Evolutionary conservation across 2,888 invertebrate species (phyloP).

Genomic region (Zygothrica quintamaculata): DNA sequence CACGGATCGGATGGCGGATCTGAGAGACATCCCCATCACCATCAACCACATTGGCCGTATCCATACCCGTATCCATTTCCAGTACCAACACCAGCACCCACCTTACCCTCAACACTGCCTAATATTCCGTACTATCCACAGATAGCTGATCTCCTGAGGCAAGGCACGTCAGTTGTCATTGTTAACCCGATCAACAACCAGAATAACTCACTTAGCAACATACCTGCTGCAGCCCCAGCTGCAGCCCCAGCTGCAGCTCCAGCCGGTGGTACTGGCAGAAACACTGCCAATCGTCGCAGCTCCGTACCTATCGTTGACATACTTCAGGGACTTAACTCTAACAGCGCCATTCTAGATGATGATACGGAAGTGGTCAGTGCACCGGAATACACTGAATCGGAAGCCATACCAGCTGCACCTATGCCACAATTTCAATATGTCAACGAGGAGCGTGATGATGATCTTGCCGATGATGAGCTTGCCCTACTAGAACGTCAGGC

Average conservation of each 20-base stretch:
- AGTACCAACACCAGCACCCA: conserved; percentile 15
- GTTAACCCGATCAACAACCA: conserved; percentile 57
- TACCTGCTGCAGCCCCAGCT: neutral
- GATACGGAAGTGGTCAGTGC: conserved; percentile 44
- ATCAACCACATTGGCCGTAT: conserved; percentile 26
- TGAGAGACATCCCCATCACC: conserved; percentile 34
- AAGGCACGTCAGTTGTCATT: conserved; percentile 34
- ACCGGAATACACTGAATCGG: conserved; percentile 11
- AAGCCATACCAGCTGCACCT: neutral
- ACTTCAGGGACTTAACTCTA: conserved; percentile 28
- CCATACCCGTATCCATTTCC: neutral
- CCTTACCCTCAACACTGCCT: conserved; percentile 12
- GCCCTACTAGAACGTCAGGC: conserved; percentile 58
- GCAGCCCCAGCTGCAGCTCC: neutral
- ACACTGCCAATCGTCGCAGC: conserved; percentile 7
- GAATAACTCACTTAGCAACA: conserved; percentile 9
- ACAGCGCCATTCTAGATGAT: conserved; percentile 29
- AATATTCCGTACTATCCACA: conserved; percentile 14
- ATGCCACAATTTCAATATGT: conserved; percentile 3
- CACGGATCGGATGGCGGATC: conserved; percentile 22
- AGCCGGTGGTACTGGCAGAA: neutral
- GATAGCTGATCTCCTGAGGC: neutral
- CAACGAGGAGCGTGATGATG: conserved; percentile 42
- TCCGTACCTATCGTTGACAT: conserved; percentile 38
- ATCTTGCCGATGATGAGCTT: conserved; percentile 48